Conservation (phyloP, 64 coral and sea anemone species). For the Montipora capricornis region DNA sequence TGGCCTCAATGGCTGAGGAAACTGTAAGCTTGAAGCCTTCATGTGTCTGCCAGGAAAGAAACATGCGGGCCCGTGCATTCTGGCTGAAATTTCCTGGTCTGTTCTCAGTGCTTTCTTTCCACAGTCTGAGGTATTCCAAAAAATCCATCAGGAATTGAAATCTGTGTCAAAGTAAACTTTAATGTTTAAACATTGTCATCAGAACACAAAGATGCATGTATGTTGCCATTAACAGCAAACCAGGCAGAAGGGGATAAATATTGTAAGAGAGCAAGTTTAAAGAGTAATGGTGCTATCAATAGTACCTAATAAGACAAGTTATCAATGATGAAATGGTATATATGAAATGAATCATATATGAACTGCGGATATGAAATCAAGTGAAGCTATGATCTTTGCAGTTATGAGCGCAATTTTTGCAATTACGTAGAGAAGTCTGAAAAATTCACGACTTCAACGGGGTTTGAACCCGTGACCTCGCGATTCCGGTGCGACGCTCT, state of each 20-base stretch:
- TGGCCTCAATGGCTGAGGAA: slow-evolving; percentile 23
- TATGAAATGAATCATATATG: too few relatives aligned
- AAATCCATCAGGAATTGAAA: slow-evolving; percentile 34
- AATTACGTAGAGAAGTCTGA: too few relatives aligned
- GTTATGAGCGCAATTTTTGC: too few relatives aligned
- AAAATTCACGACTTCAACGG: too few relatives aligned
- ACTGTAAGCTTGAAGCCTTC: slow-evolving; percentile 32
- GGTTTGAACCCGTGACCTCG: too few relatives aligned
- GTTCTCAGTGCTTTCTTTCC: slow-evolving; percentile 35
- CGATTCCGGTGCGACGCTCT: too few relatives aligned
- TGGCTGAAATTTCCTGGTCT: slow-evolving; percentile 58
- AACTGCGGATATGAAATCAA: too few relatives aligned
- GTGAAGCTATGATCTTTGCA: too few relatives aligned
- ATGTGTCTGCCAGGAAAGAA: slow-evolving; percentile 51
- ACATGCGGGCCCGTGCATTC: slow-evolving; percentile 31
- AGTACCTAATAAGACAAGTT: background rate
- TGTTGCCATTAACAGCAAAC: background rate
- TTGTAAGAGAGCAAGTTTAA: background rate
- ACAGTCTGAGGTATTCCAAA: slow-evolving; percentile 28
- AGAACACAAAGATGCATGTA: background rate
- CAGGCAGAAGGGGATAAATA: background rate
- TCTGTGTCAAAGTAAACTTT: background rate
- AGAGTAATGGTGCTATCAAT: background rate
- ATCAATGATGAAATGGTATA: background rate
- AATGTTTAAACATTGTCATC: background rate